phyloP scores from a whole-genome alignment of 2,113 vertebrate species.

The Eubucco bourcierii region DNA sequence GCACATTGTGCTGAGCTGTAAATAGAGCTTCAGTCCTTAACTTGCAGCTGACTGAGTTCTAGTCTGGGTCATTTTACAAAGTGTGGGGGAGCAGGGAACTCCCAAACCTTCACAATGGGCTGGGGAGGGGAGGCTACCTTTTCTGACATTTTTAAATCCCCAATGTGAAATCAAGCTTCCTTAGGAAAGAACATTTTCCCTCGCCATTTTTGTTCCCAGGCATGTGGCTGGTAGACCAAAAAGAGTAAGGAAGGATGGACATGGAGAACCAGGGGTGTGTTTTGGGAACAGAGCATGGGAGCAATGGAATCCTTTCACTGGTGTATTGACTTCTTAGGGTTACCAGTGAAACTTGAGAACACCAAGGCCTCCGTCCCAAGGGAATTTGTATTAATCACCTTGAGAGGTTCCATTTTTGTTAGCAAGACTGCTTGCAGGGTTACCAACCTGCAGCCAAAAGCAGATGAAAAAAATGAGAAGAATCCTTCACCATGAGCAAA shows the following conservation, averaged over 20 bases:
- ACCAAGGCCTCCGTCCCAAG: not conserved
- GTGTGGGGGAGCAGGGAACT: too few relatives aligned
- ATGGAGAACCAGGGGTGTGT: rapidly evolving
- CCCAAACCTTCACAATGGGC: too few relatives aligned
- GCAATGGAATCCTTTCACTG: not conserved
- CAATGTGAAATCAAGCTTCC: not conserved
- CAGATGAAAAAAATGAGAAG: not conserved
- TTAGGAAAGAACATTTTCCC: not conserved
- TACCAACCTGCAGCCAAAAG: too few relatives aligned
- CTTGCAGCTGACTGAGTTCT: too few relatives aligned
- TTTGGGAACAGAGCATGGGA: not conserved
- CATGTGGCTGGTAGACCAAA: not conserved
- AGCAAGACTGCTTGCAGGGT: too few relatives aligned
- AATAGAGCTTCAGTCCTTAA: too few relatives aligned
- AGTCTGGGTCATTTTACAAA: too few relatives aligned
- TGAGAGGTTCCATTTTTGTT: not conserved
- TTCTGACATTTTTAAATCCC: not conserved
- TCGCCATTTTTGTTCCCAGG: not conserved
- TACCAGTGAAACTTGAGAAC: not conserved
- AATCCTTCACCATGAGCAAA: not conserved
- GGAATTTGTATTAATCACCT: too few relatives aligned
- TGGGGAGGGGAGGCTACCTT: rapidly evolving
- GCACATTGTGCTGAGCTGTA: too few relatives aligned
- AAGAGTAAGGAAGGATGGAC: not conserved
- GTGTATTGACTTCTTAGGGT: not conserved